Percentiles rank a stretch among this genome's conserved stretches.
Conservation (phyloP, 2,888 invertebrate genomes). For the Drosophila melanocephala region DNA sequence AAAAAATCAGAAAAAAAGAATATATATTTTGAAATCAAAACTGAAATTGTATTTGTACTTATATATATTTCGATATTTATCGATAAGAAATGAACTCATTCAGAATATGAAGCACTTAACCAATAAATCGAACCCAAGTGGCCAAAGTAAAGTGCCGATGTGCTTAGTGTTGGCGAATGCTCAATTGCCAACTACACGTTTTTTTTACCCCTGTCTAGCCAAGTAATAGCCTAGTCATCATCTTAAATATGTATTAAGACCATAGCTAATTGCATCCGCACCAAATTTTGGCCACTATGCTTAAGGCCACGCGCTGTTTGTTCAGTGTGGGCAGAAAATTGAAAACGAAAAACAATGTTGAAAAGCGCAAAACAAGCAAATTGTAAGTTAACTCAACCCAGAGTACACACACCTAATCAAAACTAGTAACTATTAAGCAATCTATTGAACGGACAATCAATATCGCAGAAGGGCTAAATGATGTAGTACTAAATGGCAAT, state of each 20-base stretch:
- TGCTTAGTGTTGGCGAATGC: constrained; percentile 43
- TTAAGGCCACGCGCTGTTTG: constrained; percentile 77
- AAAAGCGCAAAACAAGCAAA: constrained; percentile 58
- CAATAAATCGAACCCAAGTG: constrained; percentile 43
- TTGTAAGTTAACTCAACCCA: constrained; percentile 56
- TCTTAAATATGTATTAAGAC: constrained; percentile 8
- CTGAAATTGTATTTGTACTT: constrained; percentile 39
- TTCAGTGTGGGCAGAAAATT: constrained; percentile 77
- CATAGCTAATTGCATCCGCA: constrained; percentile 53
- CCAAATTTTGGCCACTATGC: constrained; percentile 51
- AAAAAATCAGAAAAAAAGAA: constrained; percentile 12
- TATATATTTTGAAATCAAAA: constrained; percentile 31
- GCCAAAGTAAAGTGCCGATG: constrained; percentile 58
- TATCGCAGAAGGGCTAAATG: not conserved
- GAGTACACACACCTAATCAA: constrained; percentile 21
- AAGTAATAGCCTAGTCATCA: not conserved
- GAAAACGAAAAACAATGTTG: constrained; percentile 23
- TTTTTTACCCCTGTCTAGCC: constrained; percentile 2
- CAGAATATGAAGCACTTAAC: constrained; percentile 71
- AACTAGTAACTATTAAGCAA: constrained; percentile 7
- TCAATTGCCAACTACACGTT: constrained; percentile 5
- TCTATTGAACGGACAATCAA: not conserved
- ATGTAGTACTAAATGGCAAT: not conserved
- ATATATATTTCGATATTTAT: constrained; percentile 23
- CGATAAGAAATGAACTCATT: constrained; percentile 69